Evolutionary conservation across 2,888 invertebrate species (phyloP).

Genomic region (Zygaena filipendulae): DNA sequence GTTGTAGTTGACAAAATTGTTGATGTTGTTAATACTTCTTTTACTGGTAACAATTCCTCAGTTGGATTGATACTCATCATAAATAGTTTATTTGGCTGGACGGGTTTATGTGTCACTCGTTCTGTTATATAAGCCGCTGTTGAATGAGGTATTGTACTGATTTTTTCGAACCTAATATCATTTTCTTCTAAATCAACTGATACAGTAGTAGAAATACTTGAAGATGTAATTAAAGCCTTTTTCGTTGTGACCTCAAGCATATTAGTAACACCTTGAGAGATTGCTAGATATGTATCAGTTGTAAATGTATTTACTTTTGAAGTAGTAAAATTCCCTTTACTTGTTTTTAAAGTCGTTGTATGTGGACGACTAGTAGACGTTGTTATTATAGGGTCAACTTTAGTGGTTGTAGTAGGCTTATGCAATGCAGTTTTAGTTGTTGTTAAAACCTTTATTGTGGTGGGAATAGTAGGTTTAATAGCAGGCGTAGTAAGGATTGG

Average conservation of each 20-base stretch:
- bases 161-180: constrained; percentile 29
- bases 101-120: constrained; percentile 28
- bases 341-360: constrained; percentile 11
- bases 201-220: too few species aligned
- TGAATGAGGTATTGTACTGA: constrained; percentile 42
- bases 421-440: constrained; percentile 13
- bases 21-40: too few species aligned
- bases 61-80: too few species aligned
- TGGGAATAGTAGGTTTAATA: constrained; percentile 13
- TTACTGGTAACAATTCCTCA: too few species aligned
- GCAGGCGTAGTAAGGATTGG: constrained; percentile 15
- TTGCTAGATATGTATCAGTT: constrained; percentile 6
- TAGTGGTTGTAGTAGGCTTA: constrained; percentile 20
- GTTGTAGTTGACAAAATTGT: too few species aligned
- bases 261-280: too few species aligned
- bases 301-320: constrained; percentile 13
- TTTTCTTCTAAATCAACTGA: too few species aligned
- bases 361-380: constrained; percentile 12
- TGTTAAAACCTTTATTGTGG: too few species aligned
- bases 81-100: too few species aligned
- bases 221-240: too few species aligned
- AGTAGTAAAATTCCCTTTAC: constrained; percentile 15
- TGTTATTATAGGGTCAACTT: constrained; percentile 14
- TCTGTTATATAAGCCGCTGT: constrained; percentile 35
- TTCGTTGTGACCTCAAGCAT: too few species aligned